phyloP scores from a whole-genome alignment of 2,113 vertebrate species.

The Cricetomys ansorgei region DNA sequence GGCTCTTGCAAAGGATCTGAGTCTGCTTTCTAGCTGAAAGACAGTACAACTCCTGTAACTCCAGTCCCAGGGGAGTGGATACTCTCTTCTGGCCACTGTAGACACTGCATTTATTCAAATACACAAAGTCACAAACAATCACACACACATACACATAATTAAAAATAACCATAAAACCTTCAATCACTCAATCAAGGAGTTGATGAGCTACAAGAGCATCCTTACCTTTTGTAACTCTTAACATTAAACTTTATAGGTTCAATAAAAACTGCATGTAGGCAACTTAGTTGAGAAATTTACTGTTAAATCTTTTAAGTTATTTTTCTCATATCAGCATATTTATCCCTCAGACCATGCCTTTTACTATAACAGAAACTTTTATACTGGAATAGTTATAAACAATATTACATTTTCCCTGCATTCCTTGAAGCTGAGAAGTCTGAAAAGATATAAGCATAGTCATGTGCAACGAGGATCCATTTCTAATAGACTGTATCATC shows the following conservation, averaged over 20 bases:
- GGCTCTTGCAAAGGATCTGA: neutral
- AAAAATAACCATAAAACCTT: neutral
- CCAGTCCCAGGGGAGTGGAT: too few relatives aligned
- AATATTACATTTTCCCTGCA: neutral
- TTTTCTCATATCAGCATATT: neutral
- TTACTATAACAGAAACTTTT: neutral
- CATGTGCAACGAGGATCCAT: neutral
- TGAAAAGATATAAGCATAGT: neutral
- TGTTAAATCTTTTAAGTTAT: neutral
- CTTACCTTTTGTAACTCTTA: neutral
- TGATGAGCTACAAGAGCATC: neutral
- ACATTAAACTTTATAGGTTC: neutral
- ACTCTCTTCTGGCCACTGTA: neutral
- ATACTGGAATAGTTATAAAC: neutral
- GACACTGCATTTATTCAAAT: neutral
- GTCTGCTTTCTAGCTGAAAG: neutral
- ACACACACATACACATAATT: neutral
- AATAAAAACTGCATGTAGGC: neutral
- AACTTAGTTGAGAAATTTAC: neutral
- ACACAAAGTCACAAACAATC: neutral
- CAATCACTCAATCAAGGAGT: neutral
- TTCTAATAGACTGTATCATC: neutral
- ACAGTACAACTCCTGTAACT: neutral
- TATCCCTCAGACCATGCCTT: neutral
- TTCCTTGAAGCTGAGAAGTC: neutral